A percentile compares a stretch with the other conserved stretches of the same genome.
Evolutionary conservation across 2,888 invertebrate species (phyloP).

Genomic region (Eilema sororculum): DNA sequence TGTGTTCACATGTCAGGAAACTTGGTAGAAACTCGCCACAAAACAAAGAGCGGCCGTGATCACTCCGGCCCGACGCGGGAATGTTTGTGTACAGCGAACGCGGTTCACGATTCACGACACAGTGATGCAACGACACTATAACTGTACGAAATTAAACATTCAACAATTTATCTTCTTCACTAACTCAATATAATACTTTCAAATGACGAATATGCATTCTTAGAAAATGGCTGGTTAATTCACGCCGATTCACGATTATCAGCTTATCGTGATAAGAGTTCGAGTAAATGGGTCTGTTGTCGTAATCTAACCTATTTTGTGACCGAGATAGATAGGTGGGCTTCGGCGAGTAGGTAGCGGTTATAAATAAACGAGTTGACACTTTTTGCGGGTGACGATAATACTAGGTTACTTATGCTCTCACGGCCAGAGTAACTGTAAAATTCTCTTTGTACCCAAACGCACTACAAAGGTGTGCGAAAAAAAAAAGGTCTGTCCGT

Average conservation of each 20-base stretch:
- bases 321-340: constrained; percentile 53
- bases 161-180: constrained; percentile 65
- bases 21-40: constrained; percentile 73
- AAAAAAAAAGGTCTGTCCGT: background rate
- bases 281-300: constrained; percentile 43
- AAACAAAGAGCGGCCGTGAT: constrained; percentile 77
- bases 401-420: constrained; percentile 11
- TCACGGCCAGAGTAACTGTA: constrained; percentile 24
- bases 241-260: constrained; percentile 63
- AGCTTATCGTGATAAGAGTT: constrained; percentile 75
- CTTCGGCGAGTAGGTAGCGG: constrained; percentile 56
- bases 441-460: background rate
- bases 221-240: constrained; percentile 61
- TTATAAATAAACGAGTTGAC: constrained; percentile 71
- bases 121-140: constrained; percentile 72
- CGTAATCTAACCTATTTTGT: constrained; percentile 78
- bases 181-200: constrained; percentile 52
- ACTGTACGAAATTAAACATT: constrained; percentile 77
- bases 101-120: constrained; percentile 47
- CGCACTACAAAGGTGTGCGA: background rate
- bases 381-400: constrained; percentile 55
- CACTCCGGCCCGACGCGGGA: constrained; percentile 69
- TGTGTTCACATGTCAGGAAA: constrained; percentile 79
- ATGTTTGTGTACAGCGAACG: constrained; percentile 71
- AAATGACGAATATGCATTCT: constrained; percentile 51